Evolutionary conservation across 1,140 invertebrate species (phyloP).

Genomic region (Matsumurasca onukii): DNA sequence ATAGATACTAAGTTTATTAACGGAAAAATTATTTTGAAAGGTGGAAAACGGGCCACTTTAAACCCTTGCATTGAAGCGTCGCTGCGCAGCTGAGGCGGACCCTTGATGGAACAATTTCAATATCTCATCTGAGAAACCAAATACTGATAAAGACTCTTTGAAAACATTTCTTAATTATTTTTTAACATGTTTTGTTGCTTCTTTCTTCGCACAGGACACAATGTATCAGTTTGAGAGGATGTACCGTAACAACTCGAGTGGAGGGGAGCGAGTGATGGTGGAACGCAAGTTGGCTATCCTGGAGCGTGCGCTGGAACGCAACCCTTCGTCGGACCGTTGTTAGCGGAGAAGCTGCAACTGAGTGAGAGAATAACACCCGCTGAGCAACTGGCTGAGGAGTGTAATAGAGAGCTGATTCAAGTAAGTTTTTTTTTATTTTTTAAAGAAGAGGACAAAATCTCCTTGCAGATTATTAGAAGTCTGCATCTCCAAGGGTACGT

Average conservation of each 20-base stretch:
- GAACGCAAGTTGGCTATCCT: constrained; percentile 58
- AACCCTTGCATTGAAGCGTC: neutral
- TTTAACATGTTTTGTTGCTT: neutral
- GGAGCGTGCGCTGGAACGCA: constrained; percentile 55
- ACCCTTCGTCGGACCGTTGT: constrained; percentile 51
- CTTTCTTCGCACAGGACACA: constrained; percentile 39
- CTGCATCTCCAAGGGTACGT: too few species aligned
- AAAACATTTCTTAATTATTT: neutral
- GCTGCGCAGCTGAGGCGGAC: too few species aligned
- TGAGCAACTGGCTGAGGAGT: constrained; percentile 44
- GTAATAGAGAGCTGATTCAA: too few species aligned
- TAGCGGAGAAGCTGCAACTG: constrained; percentile 52
- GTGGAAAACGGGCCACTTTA: constrained; percentile 24
- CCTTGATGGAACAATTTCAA: too few species aligned
- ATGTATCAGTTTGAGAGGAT: constrained; percentile 48
- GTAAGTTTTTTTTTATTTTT: too few species aligned
- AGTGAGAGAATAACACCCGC: constrained; percentile 53
- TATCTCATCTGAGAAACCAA: neutral
- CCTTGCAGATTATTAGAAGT: too few species aligned
- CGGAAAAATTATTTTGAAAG: constrained; percentile 26
- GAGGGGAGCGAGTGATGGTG: constrained; percentile 48
- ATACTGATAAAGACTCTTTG: neutral
- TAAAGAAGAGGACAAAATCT: too few species aligned
- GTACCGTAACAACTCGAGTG: constrained; percentile 49
- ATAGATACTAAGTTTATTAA: too few species aligned